A percentile compares a stretch with the other conserved stretches of the same genome.
Conservation (phyloP, 2,797 vertebrate genomes). For the Spatula clypeata region DNA sequence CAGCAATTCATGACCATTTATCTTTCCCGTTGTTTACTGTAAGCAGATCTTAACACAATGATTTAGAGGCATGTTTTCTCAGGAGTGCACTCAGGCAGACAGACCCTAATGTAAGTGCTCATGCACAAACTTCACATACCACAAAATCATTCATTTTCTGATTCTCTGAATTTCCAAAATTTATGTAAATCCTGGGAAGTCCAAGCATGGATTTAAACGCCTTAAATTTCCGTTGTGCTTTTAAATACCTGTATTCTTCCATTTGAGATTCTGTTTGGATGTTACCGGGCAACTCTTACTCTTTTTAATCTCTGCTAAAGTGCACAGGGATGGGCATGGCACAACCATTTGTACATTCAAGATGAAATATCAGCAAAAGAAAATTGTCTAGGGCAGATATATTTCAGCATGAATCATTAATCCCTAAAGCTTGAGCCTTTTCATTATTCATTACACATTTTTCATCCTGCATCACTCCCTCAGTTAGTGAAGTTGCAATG, state of each 20-base stretch:
- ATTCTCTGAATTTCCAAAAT: constrained; percentile 8
- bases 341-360: not conserved
- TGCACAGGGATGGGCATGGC: not conserved
- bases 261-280: not conserved
- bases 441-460: constrained; percentile 55
- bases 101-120: not conserved
- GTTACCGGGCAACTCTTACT: not conserved
- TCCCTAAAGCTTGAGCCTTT: constrained; percentile 44
- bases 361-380: constrained; percentile 62
- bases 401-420: constrained; percentile 67
- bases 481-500: not conserved
- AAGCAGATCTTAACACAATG: not conserved
- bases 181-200: constrained; percentile 37
- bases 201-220: constrained; percentile 39
- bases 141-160: not conserved
- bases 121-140: not conserved
- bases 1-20: not conserved
- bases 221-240: constrained; percentile 28
- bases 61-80: not conserved
- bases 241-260: constrained; percentile 23
- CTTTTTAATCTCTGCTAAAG: constrained; percentile 39
- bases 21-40: constrained; percentile 18
- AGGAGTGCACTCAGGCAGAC: not conserved
- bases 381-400: constrained; percentile 56
- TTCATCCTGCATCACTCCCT: constrained; percentile 8